Conservation (phyloP, 1,140 invertebrate species). For the Vollenhovia emeryi region DNA sequence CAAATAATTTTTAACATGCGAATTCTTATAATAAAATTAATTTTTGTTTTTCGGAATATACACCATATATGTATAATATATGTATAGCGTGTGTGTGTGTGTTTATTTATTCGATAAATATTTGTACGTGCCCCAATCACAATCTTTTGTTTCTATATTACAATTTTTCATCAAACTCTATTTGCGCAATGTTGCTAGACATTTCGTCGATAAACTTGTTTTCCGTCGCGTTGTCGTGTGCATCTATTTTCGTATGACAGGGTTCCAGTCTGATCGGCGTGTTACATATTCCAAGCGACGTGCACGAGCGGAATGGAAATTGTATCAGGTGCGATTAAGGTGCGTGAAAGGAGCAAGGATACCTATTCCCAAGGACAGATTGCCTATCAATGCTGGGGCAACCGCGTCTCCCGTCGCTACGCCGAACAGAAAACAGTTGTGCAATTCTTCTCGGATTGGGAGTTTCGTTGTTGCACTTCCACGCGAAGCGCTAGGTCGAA, state of each 20-base stretch:
- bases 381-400: background rate
- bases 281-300: constrained; percentile 35
- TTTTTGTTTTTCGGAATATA: background rate
- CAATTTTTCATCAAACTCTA: constrained; percentile 23
- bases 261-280: constrained; percentile 1
- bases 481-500: background rate
- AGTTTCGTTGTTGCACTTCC: background rate
- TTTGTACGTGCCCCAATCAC: background rate
- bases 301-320: constrained; percentile 49
- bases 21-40: constrained; percentile 1
- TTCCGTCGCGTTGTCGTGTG: background rate
- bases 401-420: background rate
- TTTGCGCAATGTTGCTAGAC: background rate
- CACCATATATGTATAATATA: background rate
- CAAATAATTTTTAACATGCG: too few relatives aligned
- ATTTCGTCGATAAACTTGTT: constrained; percentile 44
- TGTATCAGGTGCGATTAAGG: constrained; percentile 58
- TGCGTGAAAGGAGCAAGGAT: constrained; percentile 67
- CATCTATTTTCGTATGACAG: constrained; percentile 40
- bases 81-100: background rate
- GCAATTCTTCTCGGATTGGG: background rate
- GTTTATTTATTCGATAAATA: background rate
- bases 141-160: background rate
- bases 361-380: constrained; percentile 59
- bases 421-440: constrained; percentile 11